Conservation (phyloP, 2,797 vertebrate genomes). For the Discoglossus pictus region DNA sequence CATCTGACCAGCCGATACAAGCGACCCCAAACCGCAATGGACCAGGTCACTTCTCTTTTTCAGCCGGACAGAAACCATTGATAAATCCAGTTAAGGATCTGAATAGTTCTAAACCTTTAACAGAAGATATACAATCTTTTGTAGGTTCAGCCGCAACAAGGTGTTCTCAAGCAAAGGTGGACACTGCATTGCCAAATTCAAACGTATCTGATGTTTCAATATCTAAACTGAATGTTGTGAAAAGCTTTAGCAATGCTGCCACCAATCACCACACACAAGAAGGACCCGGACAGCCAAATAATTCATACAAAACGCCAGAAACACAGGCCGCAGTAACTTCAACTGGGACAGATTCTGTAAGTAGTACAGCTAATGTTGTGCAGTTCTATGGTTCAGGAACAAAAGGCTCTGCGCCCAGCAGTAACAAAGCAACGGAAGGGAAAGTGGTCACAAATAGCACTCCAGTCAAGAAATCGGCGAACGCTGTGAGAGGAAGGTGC, state of each 20-base stretch:
- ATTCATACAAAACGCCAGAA: slow-evolving; percentile 6
- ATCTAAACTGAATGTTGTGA: slow-evolving; percentile 20
- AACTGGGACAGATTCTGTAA: not conserved
- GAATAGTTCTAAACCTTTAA: slow-evolving; percentile 9
- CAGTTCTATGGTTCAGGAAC: slow-evolving; percentile 9
- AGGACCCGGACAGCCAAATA: not conserved
- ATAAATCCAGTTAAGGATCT: not conserved
- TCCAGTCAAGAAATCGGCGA: slow-evolving; percentile 63
- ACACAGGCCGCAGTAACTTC: not conserved
- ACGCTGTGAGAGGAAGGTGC: slow-evolving; percentile 76
- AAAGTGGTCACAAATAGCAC: not conserved
- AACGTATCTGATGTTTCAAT: accelerated
- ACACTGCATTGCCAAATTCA: not conserved
- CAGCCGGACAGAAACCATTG: slow-evolving; percentile 39
- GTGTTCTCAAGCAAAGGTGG: not conserved
- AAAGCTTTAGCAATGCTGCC: not conserved
- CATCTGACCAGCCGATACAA: not conserved
- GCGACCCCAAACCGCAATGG: slow-evolving; percentile 18
- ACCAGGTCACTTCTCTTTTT: slow-evolving; percentile 37
- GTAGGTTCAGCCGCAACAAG: slow-evolving; percentile 31
- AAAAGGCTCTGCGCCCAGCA: too few species aligned
- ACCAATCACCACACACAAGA: not conserved
- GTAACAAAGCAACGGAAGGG: not conserved
- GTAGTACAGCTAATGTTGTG: slow-evolving; percentile 6
- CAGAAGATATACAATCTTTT: slow-evolving; percentile 21